These are phyloP conservation scores for Brienomyrus brachyistius DNA, from an alignment of 2,113 vertebrate genomes.

Conservation along the genomic window DNA sequence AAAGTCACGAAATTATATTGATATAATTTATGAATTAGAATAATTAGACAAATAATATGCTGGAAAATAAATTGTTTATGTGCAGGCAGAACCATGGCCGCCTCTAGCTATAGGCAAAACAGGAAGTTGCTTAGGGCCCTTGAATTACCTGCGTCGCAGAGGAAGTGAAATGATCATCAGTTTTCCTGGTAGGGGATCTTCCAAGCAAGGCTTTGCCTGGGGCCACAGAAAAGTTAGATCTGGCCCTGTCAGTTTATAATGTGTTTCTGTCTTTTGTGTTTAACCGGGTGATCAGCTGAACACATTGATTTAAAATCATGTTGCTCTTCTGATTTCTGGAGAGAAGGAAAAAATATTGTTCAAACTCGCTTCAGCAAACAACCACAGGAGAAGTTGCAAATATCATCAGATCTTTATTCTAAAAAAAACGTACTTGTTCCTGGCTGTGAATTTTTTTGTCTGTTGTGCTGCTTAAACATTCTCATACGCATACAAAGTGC, in stretches of 20 bases:
- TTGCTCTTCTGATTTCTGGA: neutral
- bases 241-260: neutral
- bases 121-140: neutral
- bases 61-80: neutral
- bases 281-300: neutral
- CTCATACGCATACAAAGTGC: neutral
- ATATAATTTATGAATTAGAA: neutral
- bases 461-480: neutral
- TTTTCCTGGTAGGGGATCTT: neutral
- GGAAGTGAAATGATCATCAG: neutral
- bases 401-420: neutral
- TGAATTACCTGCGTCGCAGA: neutral
- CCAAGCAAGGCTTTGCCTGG: neutral
- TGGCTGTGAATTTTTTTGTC: neutral
- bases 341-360: neutral
- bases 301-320: neutral
- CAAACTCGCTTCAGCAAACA: neutral
- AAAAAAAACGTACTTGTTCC: neutral
- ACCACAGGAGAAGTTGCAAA: neutral
- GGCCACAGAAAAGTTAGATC: neutral
- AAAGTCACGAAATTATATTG: neutral
- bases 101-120: neutral
- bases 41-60: neutral
- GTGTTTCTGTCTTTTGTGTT: neutral
- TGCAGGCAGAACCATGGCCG: neutral